Evolutionary conservation across 2,888 invertebrate species (phyloP), one percentile per base, ranked within the genome.

Genomic region (Liposcelis brunnea): DNA sequence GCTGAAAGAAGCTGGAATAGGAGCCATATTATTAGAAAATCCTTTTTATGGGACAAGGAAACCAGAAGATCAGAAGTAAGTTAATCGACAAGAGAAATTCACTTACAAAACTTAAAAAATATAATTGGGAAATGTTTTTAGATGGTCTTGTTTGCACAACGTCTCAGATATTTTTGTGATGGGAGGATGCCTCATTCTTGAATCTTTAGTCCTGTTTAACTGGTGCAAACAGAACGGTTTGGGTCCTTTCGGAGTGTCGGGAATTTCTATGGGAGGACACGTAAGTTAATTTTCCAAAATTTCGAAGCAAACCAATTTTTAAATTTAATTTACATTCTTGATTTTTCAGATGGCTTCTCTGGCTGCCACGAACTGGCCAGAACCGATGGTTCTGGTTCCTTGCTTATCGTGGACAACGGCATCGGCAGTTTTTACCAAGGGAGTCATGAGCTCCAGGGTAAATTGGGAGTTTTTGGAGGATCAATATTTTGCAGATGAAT

Each of bases 161-260:
- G 95, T 97, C 2, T 87, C 90, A 15, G 97, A 98, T 62, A 83
- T 98, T 59, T 95, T 98, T 70, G 87, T 97, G 52, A 98, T 98
- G 97, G 97, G 97, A 47, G 95, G 91, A 36, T 90, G 94, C 58
- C 69, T 98, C 48, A 85, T 97, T 51, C 71, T 95, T 55, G 98
- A 98, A 67, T 82, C 87, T 34, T 67, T 91, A 54, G 93, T 84
- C 42, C 68, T 98, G 52, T 74, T 97, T 52, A 81, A 91, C 63
- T 97, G 94, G 94, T 89, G 90, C 61, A 87, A 91, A 64, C 68
- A 75, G 46, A 75, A 85, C 59, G 94, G 93, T 11, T 82, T 81
- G 54, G 91, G 93, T 10, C 95, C 97, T 0, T 70, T 97, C 16
- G 94, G 93, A 43, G 74, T 97, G 45, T 90, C 93, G 26, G 97